Percentiles rank a stretch among this genome's conserved stretches.
Conservation (phyloP, 2,797 vertebrate species). For the Acanthiza pusilla region DNA sequence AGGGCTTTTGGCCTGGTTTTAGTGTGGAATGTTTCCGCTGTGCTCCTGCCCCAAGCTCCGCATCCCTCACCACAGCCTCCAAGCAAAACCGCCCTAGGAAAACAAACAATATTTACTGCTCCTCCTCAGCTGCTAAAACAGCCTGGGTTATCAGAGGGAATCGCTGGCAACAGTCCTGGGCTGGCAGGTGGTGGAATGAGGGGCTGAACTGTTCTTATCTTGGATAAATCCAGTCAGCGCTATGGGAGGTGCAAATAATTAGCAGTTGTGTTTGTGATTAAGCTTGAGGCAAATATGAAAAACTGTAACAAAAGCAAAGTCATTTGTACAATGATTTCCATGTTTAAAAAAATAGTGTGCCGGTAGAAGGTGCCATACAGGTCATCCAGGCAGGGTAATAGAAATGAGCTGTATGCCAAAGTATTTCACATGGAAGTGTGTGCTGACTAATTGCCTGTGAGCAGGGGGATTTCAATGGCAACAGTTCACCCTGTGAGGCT, state of each 20-base stretch:
- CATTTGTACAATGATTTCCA: background rate
- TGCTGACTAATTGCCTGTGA: background rate
- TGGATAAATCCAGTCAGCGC: background rate
- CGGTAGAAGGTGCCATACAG: background rate
- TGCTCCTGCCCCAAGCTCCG: background rate
- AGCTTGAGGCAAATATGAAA: background rate
- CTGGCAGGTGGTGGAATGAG: background rate
- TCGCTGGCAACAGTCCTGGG: background rate
- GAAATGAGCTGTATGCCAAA: background rate
- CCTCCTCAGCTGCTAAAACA: background rate
- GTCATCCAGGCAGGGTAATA: background rate
- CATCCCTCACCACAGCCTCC: constrained; percentile 72
- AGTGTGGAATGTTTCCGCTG: background rate
- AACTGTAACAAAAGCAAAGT: background rate
- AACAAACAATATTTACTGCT: background rate
- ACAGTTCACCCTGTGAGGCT: background rate
- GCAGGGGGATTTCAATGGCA: background rate
- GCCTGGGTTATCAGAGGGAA: background rate
- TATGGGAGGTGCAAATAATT: constrained; percentile 2
- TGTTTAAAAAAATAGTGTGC: background rate
- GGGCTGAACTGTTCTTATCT: background rate
- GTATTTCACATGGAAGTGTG: background rate
- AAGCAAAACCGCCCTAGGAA: constrained; percentile 49
- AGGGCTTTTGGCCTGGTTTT: background rate
- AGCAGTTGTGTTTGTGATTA: background rate